These are phyloP conservation scores for Semaprochilodus insignis DNA, from an alignment of 2,797 vertebrate species.

Conservation along the genomic window DNA sequence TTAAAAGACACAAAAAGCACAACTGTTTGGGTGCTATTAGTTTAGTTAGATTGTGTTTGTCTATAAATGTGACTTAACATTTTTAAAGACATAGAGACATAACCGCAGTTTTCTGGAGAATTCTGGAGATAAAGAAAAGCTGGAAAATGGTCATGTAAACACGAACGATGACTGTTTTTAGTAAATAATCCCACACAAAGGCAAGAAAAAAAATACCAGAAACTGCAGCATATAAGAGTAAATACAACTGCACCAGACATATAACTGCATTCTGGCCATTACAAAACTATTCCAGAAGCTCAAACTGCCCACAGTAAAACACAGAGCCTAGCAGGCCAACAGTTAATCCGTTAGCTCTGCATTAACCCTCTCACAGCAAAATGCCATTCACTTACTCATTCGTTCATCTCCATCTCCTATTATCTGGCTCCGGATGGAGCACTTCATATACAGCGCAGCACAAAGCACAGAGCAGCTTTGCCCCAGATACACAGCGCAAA, in stretches of 20 bases:
- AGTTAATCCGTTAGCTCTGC: neutral
- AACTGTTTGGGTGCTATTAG: no score
- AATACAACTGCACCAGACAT: neutral
- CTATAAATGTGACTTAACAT: no score
- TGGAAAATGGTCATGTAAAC: neutral
- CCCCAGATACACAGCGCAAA: constrained; percentile 59
- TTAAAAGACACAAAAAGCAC: no score
- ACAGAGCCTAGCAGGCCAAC: neutral
- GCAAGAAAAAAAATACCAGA: neutral
- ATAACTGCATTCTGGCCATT: neutral
- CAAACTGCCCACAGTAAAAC: neutral
- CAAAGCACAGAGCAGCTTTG: constrained; percentile 58
- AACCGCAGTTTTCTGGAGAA: neutral
- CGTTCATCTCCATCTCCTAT: constrained; percentile 1
- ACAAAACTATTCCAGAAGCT: neutral
- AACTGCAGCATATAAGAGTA: neutral
- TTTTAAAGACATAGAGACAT: no score
- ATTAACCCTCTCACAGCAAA: constrained; percentile 20
- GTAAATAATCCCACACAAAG: neutral
- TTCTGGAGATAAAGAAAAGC: neutral
- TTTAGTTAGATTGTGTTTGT: no score
- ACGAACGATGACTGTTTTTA: neutral
- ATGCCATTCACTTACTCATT: constrained; percentile 7
- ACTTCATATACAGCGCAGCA: constrained; percentile 45
- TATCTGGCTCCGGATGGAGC: constrained; percentile 32